Conservation (phyloP, 2,113 vertebrate genomes). For the Girardinichthys multiradiatus region DNA sequence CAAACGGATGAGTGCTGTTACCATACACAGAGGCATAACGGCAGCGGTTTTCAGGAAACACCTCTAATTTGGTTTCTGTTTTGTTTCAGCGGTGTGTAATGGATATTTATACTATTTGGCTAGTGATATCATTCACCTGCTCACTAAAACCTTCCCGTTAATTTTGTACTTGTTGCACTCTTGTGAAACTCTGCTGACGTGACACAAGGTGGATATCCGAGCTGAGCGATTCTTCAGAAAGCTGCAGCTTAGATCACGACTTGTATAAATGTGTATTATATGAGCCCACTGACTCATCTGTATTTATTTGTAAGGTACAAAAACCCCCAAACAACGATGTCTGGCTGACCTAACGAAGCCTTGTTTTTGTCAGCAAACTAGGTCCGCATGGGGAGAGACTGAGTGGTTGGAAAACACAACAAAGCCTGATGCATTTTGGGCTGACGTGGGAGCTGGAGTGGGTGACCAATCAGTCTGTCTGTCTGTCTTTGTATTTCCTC, state of each 20-base stretch:
- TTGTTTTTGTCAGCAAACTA: conserved; percentile 5
- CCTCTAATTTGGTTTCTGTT: background rate
- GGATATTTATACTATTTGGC: conserved; percentile 36
- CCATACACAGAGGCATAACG: conserved; percentile 37
- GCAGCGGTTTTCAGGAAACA: conserved; percentile 29
- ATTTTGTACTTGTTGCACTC: conserved; percentile 14
- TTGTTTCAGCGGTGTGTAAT: conserved; percentile 36
- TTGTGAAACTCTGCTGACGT: conserved; percentile 35
- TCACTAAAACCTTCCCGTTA: conserved; percentile 7
- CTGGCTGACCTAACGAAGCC: conserved; percentile 33
- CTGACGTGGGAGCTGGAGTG: conserved; percentile 47
- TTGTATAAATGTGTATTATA: conserved; percentile 17
- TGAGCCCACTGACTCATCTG: conserved; percentile 51
- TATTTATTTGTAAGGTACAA: conserved; percentile 24
- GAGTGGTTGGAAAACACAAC: conserved; percentile 59
- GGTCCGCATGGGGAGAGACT: conserved; percentile 2
- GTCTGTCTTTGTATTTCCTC: conserved; percentile 20
- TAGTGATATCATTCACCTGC: conserved; percentile 39
- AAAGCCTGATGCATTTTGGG: conserved; percentile 35
- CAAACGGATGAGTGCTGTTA: conserved; percentile 29
- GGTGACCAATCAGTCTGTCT: conserved; percentile 11
- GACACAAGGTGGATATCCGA: conserved; percentile 20
- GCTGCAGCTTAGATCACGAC: conserved; percentile 30
- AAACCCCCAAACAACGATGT: conserved; percentile 18
- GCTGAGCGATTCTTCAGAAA: conserved; percentile 24